These are phyloP conservation scores for Lerema accius DNA, from an alignment of 1,140 invertebrate genomes.

Conservation along the genomic window DNA sequence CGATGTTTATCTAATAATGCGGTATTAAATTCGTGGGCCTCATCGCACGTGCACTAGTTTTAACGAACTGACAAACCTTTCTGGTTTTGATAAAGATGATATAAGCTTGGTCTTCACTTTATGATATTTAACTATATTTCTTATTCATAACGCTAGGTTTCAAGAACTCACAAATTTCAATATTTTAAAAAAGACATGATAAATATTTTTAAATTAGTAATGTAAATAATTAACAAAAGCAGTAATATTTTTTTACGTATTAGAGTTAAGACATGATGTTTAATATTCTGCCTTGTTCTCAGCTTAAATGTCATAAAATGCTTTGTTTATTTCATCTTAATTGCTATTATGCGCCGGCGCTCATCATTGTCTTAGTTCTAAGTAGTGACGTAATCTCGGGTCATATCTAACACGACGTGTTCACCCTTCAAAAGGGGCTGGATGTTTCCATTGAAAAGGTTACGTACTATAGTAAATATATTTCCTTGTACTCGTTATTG, in stretches of 20 bases:
- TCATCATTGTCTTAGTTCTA: slow-evolving; percentile 47
- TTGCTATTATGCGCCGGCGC: slow-evolving; percentile 42
- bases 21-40: slow-evolving; percentile 62
- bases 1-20: slow-evolving; percentile 68
- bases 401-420: slow-evolving; percentile 44
- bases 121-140: too few relatives aligned
- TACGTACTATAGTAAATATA: slow-evolving; percentile 5
- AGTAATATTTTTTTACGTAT: too few relatives aligned
- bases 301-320: slow-evolving; percentile 9
- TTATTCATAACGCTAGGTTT: too few relatives aligned
- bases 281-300: too few relatives aligned
- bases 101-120: slow-evolving; percentile 16
- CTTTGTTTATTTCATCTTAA: slow-evolving; percentile 43
- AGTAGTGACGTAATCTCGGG: slow-evolving; percentile 51
- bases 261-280: too few relatives aligned
- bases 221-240: too few relatives aligned
- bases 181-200: too few relatives aligned
- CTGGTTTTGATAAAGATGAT: slow-evolving; percentile 7
- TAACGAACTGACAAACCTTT: slow-evolving; percentile 54
- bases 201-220: too few relatives aligned
- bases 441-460: slow-evolving; percentile 7
- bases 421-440: slow-evolving; percentile 42
- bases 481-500: background rate
- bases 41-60: slow-evolving; percentile 73
- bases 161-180: too few relatives aligned